A percentile compares a stretch with the other conserved stretches of the same genome.
Conservation (phyloP, 2,113 vertebrate genomes). For the Lycaon pictus region DNA sequence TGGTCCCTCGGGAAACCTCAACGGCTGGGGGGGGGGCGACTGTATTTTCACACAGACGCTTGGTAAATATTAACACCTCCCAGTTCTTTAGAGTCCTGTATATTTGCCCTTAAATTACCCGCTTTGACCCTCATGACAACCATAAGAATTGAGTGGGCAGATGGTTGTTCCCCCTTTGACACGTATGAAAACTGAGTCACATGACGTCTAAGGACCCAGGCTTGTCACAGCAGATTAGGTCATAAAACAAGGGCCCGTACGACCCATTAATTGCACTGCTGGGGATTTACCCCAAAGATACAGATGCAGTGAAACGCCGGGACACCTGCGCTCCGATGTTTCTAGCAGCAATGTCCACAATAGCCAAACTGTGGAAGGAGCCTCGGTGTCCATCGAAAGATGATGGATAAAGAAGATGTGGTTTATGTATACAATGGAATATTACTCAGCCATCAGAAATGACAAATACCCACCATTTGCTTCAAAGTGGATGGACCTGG, state of each 20-base stretch:
- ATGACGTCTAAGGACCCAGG: not conserved
- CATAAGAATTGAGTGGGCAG: not conserved
- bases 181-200: not conserved
- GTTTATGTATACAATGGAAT: too few relatives aligned
- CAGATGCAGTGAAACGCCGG: too few relatives aligned
- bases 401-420: too few relatives aligned
- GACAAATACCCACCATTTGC: too few relatives aligned
- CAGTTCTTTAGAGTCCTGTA: not conserved
- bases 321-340: too few relatives aligned
- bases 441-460: too few relatives aligned
- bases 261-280: too few relatives aligned
- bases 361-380: too few relatives aligned
- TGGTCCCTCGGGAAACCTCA: not conserved
- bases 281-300: too few relatives aligned
- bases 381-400: too few relatives aligned
- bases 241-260: not conserved
- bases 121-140: not conserved
- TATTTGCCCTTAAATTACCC: not conserved
- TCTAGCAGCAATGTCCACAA: too few relatives aligned
- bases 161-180: not conserved
- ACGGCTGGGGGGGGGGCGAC: not conserved
- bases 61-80: not conserved
- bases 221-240: not conserved
- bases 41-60: not conserved
- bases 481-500: too few relatives aligned